Conservation (phyloP, 2,888 invertebrate genomes). For the Philhelius pedissequus region DNA sequence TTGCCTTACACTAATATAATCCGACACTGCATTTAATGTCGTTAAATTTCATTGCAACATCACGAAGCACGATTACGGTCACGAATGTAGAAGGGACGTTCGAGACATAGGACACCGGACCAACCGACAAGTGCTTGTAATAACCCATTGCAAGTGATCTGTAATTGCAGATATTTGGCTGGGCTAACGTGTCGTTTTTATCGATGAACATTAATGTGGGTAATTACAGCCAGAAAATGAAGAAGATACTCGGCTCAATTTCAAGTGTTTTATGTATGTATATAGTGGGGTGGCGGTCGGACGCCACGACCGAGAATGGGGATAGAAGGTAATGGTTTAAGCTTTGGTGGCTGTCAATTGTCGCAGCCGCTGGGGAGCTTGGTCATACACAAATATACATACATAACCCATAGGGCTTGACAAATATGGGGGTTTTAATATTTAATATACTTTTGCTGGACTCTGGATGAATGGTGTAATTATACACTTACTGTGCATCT, state of each 20-base stretch:
- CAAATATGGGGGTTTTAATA: conserved; percentile 49
- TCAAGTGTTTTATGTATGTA: conserved; percentile 28
- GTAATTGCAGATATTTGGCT: conserved; percentile 68
- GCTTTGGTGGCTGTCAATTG: conserved; percentile 8
- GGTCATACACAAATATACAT: not conserved
- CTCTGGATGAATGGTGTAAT: conserved; percentile 41
- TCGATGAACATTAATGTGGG: conserved; percentile 65
- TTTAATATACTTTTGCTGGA: conserved; percentile 17
- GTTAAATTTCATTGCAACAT: conserved; percentile 4
- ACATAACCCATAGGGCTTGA: conserved; percentile 36
- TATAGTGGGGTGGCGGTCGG: no score
- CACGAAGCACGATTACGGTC: not conserved
- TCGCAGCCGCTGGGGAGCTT: conserved; percentile 30
- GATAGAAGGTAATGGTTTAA: conserved; percentile 12
- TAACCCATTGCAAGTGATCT: conserved; percentile 65
- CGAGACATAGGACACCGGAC: not conserved
- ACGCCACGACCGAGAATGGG: no score
- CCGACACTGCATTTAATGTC: not conserved
- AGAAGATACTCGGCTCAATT: conserved; percentile 48
- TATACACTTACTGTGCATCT: conserved; percentile 38
- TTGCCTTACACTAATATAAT: not conserved
- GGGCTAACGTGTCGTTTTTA: conserved; percentile 67
- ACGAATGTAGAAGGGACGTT: not conserved
- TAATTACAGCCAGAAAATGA: conserved; percentile 45
- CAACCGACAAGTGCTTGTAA: conserved; percentile 56